Conservation (phyloP, 2,888 invertebrate genomes). For the Pachycephus smyrnensis region DNA sequence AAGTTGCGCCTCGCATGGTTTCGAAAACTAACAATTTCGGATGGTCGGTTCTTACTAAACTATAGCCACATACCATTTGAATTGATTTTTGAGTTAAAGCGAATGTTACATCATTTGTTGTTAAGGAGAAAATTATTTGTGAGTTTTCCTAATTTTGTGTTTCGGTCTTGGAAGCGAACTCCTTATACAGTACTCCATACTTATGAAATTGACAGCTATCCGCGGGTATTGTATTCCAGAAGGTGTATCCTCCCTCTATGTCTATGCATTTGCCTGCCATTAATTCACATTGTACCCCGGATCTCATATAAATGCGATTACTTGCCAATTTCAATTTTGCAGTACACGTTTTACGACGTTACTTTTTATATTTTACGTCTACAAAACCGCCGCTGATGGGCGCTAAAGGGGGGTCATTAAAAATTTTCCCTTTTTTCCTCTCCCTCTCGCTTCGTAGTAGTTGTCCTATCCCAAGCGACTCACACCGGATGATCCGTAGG, state of each 20-base stretch:
- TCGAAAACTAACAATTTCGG: constrained; percentile 11
- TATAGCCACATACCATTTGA: constrained; percentile 1
- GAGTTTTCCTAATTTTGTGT: no score
- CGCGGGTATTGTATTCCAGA: constrained; percentile 16
- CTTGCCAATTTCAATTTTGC: not conserved
- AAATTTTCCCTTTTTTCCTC: no score
- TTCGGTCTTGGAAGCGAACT: constrained; percentile 7
- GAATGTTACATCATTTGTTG: constrained; percentile 1
- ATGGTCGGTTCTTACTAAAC: constrained; percentile 17
- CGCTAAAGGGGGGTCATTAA: no score
- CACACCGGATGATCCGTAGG: no score
- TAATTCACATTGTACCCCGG: constrained; percentile 19
- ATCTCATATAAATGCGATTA: no score
- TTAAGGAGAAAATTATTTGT: not conserved
- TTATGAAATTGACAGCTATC: constrained; percentile 3
- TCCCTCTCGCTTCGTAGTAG: no score
- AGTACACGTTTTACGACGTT: no score
- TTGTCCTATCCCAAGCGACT: no score
- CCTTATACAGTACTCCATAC: constrained; percentile 17
- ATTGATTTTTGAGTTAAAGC: constrained; percentile 7
- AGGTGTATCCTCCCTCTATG: constrained; percentile 22
- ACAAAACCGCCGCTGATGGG: no score
- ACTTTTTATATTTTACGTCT: no score
- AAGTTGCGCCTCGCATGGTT: not conserved
- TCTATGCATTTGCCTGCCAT: constrained; percentile 18